These are phyloP conservation scores for Exaiptasia diaphana DNA, from an alignment of 64 coral and sea anemone species.

Conservation along the genomic window DNA sequence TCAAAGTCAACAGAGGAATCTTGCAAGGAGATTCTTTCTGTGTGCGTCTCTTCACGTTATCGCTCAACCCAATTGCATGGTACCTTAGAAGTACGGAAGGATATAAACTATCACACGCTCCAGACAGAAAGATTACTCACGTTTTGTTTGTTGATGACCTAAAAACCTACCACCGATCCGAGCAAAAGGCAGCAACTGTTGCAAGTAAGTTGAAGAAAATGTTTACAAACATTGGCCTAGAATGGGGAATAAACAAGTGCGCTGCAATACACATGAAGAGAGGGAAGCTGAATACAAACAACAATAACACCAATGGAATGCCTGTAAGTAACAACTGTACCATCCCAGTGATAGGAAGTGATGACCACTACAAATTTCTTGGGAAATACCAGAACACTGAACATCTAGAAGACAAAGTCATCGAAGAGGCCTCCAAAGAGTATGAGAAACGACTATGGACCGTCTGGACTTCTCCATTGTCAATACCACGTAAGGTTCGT, in stretches of 20 bases:
- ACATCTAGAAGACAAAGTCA: slow-evolving; percentile 7
- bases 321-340: neutral
- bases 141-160: neutral
- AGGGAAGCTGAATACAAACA: neutral
- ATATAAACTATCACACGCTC: no score
- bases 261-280: slow-evolving; percentile 15
- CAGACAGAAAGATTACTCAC: neutral
- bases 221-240: neutral
- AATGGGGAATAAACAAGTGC: slow-evolving; percentile 11
- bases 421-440: neutral
- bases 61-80: neutral
- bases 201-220: neutral
- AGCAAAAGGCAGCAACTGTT: neutral
- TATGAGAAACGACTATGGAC: slow-evolving; percentile 11
- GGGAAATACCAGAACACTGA: neutral
- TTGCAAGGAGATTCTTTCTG: neutral
- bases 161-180: neutral
- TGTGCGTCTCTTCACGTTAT: neutral
- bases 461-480: slow-evolving; percentile 8
- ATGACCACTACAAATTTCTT: neutral
- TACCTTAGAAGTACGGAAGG: neutral
- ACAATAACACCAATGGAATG: neutral
- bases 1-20: slow-evolving; percentile 2
- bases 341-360: neutral
- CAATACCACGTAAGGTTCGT: neutral